Percentiles rank a stretch among this genome's conserved stretches.
Conservation (phyloP, 2,797 vertebrate genomes). For the Holocentrus rufus region DNA sequence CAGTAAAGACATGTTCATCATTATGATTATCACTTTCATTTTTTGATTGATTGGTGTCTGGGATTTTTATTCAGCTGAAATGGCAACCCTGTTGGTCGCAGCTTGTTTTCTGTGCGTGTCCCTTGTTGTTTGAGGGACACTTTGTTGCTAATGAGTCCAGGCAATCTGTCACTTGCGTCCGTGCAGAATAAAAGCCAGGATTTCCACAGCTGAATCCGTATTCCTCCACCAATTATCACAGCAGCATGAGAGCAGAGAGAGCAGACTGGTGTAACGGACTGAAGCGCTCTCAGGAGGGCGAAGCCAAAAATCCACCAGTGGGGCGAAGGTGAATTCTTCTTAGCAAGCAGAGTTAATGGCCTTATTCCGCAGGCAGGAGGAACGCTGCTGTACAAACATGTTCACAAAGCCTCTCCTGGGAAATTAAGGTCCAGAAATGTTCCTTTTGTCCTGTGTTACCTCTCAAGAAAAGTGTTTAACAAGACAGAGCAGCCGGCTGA, state of each 20-base stretch:
- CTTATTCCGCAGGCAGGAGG: conserved; percentile 26
- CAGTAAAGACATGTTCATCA: too few relatives aligned
- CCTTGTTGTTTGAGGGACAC: too few relatives aligned
- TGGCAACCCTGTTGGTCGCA: too few relatives aligned
- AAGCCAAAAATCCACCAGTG: conserved; percentile 39
- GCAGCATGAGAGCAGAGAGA: conserved; percentile 12
- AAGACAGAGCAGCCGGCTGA: conserved; percentile 59
- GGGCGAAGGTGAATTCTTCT: conserved; percentile 9
- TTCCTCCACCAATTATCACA: conserved; percentile 40
- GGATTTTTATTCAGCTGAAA: too few relatives aligned
- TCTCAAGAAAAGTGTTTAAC: conserved; percentile 61
- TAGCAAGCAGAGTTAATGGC: neutral
- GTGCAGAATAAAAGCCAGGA: neutral
- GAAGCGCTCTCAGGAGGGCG: conserved; percentile 42
- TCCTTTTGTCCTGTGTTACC: conserved; percentile 49
- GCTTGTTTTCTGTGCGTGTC: too few relatives aligned
- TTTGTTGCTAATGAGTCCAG: neutral
- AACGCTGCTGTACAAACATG: conserved; percentile 32
- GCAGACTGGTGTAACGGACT: conserved; percentile 36
- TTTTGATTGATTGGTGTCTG: neutral
- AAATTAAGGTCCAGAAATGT: conserved; percentile 54
- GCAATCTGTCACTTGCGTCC: neutral
- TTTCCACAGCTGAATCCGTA: conserved; percentile 1
- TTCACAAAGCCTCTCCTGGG: conserved; percentile 48
- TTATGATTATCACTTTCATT: too few relatives aligned